Base-by-base conservation (phyloP, 2,888 invertebrate species). In the Girardia tigrina region DNA sequence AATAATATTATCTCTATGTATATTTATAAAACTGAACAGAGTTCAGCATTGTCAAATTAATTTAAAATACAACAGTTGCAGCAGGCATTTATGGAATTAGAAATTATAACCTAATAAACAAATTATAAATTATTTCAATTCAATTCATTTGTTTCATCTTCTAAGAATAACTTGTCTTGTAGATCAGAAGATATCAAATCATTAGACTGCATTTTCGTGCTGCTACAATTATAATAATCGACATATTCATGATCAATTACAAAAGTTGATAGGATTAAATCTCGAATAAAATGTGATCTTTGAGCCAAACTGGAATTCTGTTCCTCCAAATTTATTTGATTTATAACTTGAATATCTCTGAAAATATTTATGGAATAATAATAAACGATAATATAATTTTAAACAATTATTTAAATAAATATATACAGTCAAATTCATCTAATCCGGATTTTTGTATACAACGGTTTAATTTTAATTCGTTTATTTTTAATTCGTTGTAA, bases 41-140 rank as follows among this genome's bases (percentile, higher is more conserved):
- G 56, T 56, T 56, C 56, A 23, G 56, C 56, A n/a, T 20, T 20
- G 56, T 56, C n/a, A n/a, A 56, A 20, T 56, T 56, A 56, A 56
- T 56, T 56, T 56, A 56, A 56, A 56, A 56, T 56, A 56, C 56
- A 56, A 56, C 56, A 56, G 56, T 56, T 8, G 56, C 56, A 56
- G 56, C 56, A 56, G 56, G 56, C 56, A 56, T 56, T n/a, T 56
- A 56, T 56, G 56, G 56, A 56, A 56, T 56, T 56, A 23, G n/a
- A 56, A 56, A 56, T 56, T 20, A 56, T 20, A 56, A n/a, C 56
- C 23, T 20, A 36, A 56, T 56, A 23, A 56, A 56, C 23, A 56
- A 56, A n/a, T 20, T 20, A 20, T 2, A 16, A 56, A 56, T 56
- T 56, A 20, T 6, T 20, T 56, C n/a, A 56, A n/a, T n/a, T n/a